Evolutionary conservation across 2,797 vertebrate species (phyloP).

Genomic region (Artibeus lituratus): DNA sequence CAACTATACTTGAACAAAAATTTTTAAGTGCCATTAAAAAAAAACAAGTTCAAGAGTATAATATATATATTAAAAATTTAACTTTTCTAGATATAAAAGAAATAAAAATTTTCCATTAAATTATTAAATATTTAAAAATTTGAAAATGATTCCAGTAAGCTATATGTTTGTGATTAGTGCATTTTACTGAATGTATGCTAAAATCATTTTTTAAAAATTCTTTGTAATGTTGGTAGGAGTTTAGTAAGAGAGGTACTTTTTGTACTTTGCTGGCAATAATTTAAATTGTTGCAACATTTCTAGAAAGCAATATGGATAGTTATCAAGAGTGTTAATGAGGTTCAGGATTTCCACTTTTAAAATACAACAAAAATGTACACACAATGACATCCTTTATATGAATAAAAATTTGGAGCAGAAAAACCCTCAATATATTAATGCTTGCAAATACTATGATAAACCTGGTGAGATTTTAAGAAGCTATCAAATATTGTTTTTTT

Average conservation of each 20-base stretch:
- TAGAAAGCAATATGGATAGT: slow-evolving; percentile 4
- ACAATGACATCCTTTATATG: background rate
- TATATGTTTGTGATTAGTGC: background rate
- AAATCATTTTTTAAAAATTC: background rate
- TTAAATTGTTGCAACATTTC: background rate
- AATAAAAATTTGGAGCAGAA: slow-evolving; percentile 3
- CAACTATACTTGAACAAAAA: no score
- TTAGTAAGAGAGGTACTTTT: background rate
- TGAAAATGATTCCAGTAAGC: background rate
- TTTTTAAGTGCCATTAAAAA: no score
- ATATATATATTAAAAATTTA: background rate
- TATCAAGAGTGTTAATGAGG: background rate
- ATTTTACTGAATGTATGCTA: background rate
- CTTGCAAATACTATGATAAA: background rate
- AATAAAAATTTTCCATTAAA: background rate
- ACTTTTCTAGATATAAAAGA: background rate
- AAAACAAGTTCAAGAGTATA: no score
- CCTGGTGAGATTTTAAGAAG: background rate
- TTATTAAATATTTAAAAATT: background rate
- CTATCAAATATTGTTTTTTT: slow-evolving; percentile 43
- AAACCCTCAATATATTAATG: background rate
- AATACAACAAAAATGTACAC: background rate
- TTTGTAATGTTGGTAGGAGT: background rate
- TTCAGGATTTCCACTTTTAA: slow-evolving; percentile 21
- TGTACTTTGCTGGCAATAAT: background rate